phyloP scores from a whole-genome alignment of 2,888 invertebrate species.

The Heliconius charithonia region DNA sequence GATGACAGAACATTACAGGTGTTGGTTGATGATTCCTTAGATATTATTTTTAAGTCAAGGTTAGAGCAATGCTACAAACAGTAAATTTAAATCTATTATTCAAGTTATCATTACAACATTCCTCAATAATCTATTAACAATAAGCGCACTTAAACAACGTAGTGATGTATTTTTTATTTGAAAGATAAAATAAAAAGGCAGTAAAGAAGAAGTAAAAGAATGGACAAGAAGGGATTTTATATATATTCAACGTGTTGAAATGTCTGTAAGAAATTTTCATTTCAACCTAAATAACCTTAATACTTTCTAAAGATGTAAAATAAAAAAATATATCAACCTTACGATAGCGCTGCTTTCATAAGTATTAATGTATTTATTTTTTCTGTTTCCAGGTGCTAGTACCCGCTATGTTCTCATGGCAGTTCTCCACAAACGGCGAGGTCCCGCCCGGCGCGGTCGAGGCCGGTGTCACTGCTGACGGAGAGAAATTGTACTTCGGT shows the following conservation, averaged over 20 bases:
- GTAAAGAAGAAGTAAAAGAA: background rate
- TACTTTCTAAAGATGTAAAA: background rate
- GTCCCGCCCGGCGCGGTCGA: slow-evolving; percentile 87
- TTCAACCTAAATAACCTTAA: background rate
- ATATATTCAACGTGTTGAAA: background rate
- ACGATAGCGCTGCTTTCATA: background rate
- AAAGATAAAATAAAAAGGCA: background rate
- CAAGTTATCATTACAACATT: background rate
- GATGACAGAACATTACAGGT: background rate
- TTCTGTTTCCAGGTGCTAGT: slow-evolving; percentile 80
- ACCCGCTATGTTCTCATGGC: slow-evolving; percentile 86
- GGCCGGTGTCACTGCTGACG: slow-evolving; percentile 85
- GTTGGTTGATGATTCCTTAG: background rate
- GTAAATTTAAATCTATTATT: background rate
- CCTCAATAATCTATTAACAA: background rate
- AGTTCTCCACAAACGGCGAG: slow-evolving; percentile 83
- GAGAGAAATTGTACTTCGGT: slow-evolving; percentile 87
- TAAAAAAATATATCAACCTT: background rate
- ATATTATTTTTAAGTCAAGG: background rate
- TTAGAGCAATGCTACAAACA: background rate
- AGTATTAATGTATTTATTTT: background rate
- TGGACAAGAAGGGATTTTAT: no score
- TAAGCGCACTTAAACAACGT: background rate
- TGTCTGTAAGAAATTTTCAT: background rate
- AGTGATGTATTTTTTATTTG: background rate